phyloP scores from a whole-genome alignment of 2,113 vertebrate species.

The Coptodon rendalli region DNA sequence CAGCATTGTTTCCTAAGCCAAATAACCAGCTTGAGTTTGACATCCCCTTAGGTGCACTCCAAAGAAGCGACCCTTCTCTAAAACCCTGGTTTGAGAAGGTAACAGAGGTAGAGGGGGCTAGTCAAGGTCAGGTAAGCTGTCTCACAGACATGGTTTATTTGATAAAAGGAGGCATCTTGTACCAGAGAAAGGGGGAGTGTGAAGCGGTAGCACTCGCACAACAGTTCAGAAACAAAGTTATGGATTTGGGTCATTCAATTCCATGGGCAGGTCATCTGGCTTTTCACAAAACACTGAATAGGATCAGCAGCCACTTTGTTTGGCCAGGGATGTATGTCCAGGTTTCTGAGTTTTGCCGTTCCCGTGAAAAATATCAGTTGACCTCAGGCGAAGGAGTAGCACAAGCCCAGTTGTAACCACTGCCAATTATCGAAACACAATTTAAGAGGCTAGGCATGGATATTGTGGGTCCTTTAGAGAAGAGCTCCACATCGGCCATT shows the following conservation, averaged over 20 bases:
- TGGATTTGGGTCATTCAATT: neutral
- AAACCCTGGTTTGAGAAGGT: neutral
- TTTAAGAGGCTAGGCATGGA: neutral
- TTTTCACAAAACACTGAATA: neutral
- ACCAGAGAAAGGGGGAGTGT: neutral
- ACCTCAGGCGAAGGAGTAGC: neutral
- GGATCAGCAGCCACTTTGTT: neutral
- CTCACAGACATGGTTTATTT: neutral
- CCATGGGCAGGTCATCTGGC: neutral
- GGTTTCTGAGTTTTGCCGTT: neutral
- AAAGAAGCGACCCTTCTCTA: neutral
- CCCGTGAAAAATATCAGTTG: neutral
- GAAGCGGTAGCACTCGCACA: neutral
- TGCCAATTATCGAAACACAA: neutral
- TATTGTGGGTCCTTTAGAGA: neutral
- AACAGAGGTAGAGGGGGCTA: neutral
- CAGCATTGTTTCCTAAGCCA: neutral
- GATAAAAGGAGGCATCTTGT: neutral
- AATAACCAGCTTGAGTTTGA: neutral
- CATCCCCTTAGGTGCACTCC: neutral
- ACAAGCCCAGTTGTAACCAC: neutral
- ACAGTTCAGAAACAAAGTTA: neutral
- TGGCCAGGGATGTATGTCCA: neutral
- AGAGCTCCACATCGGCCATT: neutral
- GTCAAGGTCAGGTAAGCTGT: neutral